Evolutionary conservation across 2,888 invertebrate species (phyloP), one percentile per base, ranked within the genome.

Genomic region (Nomada goodeniana): DNA sequence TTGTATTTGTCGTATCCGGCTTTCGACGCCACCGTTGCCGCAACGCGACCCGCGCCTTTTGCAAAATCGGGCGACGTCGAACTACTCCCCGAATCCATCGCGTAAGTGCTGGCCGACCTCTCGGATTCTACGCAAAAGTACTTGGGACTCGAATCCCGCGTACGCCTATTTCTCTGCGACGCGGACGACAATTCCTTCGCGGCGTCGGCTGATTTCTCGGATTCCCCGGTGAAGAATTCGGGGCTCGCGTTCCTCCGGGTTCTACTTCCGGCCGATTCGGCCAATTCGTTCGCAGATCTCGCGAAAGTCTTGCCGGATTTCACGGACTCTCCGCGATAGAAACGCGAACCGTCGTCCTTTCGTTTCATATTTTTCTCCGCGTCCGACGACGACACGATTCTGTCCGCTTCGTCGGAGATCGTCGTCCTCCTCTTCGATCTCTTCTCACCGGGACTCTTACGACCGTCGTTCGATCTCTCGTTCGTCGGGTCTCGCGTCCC

Each of bases 51-150:
- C 5, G 18, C 20, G 20, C 50, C 44, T 18, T 44, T 79, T 3
- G 18, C 23, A 13, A 36, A 55, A 47, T 65, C 64, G 0, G 74
- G 60, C 9, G 64, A 55, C 5, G 26, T 61, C 10, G 68, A 18
- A 0, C n/a, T 18, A 20, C 26, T 63, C n/a, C 23, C 69, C 3
- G 71, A 18, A n/a, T 71, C 64, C 1, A 70, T 73, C 10, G 59
- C 71, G 4, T 72, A 71, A 18, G 68, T 71, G 0, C 78, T 70
- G 0, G 75, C 64, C 4, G 77, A 75, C 15, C 50, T 76, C 13
- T 73, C 67, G 0, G 77, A 57, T 50, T 81, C 76, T 0, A 36
- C 26, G 53, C 84, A 70, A 20, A 76, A 74, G 29, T 59, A 83
- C 55, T 57, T 64, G 0, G 84, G 61, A 36, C 57, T 73, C 0